These are phyloP conservation scores for Andrena camellia DNA, from an alignment of 2,888 invertebrate genomes.

Conservation along the genomic window DNA sequence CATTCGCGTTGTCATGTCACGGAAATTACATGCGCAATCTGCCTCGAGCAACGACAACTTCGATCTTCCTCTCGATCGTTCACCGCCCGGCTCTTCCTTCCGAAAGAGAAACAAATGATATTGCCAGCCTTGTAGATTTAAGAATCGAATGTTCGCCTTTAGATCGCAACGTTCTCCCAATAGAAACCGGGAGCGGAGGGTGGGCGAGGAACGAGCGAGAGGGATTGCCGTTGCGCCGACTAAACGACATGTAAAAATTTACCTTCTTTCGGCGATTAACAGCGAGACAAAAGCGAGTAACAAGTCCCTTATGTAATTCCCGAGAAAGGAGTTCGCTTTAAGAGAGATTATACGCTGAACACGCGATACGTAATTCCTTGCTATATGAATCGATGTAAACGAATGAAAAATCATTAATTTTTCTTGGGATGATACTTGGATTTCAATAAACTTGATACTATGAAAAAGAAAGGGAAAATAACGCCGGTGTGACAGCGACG, in stretches of 20 bases:
- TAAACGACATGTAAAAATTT: slow-evolving; percentile 7
- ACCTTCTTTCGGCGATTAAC: slow-evolving; percentile 23
- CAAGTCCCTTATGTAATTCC: slow-evolving; percentile 48
- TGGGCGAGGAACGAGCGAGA: not conserved
- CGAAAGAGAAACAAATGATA: not conserved
- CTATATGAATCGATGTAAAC: slow-evolving; percentile 83
- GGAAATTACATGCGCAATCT: slow-evolving; percentile 28
- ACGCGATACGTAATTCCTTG: slow-evolving; percentile 81
- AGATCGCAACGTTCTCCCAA: not conserved
- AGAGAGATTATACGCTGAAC: slow-evolving; percentile 75
- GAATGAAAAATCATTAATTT: slow-evolving; percentile 81
- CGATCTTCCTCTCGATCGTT: slow-evolving; percentile 5
- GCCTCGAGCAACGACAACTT: slow-evolving; percentile 59
- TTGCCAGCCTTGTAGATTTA: not conserved
- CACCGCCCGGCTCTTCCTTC: not conserved
- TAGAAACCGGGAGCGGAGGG: not conserved
- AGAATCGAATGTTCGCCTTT: not conserved
- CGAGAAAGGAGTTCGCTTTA: slow-evolving; percentile 47
- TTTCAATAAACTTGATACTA: slow-evolving; percentile 85
- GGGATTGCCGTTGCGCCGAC: slow-evolving; percentile 63
- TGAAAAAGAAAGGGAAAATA: slow-evolving; percentile 82
- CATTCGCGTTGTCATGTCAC: slow-evolving; percentile 2
- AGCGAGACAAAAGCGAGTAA: slow-evolving; percentile 36
- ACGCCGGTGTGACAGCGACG: slow-evolving; percentile 73
- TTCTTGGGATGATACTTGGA: slow-evolving; percentile 82